Conservation (phyloP, 1,140 invertebrate species). For the Diploscapter pachys region DNA sequence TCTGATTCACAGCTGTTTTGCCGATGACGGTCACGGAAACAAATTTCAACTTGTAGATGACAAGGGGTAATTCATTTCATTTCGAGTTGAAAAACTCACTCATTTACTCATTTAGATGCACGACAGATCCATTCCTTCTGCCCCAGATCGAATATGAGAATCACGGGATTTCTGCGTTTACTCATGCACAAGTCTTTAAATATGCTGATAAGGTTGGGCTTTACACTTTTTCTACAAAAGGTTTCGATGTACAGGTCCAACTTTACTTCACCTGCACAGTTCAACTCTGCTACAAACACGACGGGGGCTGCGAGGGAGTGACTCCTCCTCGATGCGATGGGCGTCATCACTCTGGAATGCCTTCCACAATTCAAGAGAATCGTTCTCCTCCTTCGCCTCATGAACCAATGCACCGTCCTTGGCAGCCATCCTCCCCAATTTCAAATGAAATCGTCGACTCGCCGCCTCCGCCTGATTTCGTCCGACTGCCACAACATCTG, state of each 20-base stretch:
- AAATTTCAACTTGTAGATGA: slow-evolving; percentile 56
- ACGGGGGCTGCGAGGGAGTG: slow-evolving; percentile 58
- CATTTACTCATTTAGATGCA: slow-evolving; percentile 43
- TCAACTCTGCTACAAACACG: slow-evolving; percentile 55
- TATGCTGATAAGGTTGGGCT: slow-evolving; percentile 52
- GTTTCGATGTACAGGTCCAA: slow-evolving; percentile 35
- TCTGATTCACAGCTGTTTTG: slow-evolving; percentile 54
- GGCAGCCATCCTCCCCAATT: no score
- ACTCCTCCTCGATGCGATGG: slow-evolving; percentile 30
- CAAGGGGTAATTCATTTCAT: slow-evolving; percentile 36
- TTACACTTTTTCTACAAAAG: not conserved
- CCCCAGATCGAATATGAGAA: slow-evolving; percentile 50
- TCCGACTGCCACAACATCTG: no score
- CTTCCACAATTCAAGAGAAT: no score
- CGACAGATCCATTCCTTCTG: slow-evolving; percentile 44
- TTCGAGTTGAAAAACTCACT: not conserved
- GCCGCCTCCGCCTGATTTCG: no score
- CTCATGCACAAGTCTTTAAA: slow-evolving; percentile 56
- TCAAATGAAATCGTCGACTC: no score
- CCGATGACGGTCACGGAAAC: slow-evolving; percentile 57
- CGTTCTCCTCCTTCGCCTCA: no score
- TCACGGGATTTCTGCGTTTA: slow-evolving; percentile 39
- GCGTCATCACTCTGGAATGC: not conserved
- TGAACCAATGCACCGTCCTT: no score
- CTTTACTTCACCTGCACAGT: slow-evolving; percentile 57